These are phyloP conservation scores for Chaenodraco wilsoni DNA, from an alignment of 2,797 vertebrate species.

Conservation along the genomic window DNA sequence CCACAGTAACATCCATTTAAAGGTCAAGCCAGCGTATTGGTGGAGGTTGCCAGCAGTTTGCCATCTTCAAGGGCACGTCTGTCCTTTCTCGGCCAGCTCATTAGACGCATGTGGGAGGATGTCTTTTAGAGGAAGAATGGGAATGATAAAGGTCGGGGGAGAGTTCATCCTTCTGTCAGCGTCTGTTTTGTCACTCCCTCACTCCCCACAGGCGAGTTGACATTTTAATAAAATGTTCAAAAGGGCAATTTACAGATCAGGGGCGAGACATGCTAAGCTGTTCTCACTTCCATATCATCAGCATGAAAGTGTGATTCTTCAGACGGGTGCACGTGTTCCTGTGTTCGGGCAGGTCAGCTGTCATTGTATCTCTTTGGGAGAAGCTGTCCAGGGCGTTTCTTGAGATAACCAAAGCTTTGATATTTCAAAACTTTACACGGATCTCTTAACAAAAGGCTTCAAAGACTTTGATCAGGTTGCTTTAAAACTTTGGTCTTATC, in stretches of 20 bases:
- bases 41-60: background rate
- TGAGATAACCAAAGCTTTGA: conserved; percentile 29
- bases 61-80: conserved; percentile 8
- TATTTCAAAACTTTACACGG: conserved; percentile 19
- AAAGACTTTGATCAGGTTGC: conserved; percentile 44
- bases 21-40: conserved; percentile 2
- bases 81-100: conserved; percentile 28
- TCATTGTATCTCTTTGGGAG: conserved; percentile 18
- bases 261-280: conserved; percentile 17
- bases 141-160: conserved; percentile 64
- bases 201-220: conserved; percentile 51
- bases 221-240: conserved; percentile 70
- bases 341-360: conserved; percentile 20
- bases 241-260: conserved; percentile 64
- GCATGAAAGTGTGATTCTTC: conserved; percentile 7
- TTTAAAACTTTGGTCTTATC: conserved; percentile 33
- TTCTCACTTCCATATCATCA: conserved; percentile 4
- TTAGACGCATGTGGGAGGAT: conserved; percentile 27
- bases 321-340: background rate
- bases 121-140: conserved; percentile 34
- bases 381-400: conserved; percentile 15
- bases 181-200: conserved; percentile 46
- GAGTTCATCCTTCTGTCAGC: conserved; percentile 37
- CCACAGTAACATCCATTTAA: background rate
- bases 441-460: conserved; percentile 34